Percentiles rank a stretch among this genome's conserved stretches.
Evolutionary conservation across 1,140 invertebrate genomes (phyloP).

Genomic region (Arion vulgaris): DNA sequence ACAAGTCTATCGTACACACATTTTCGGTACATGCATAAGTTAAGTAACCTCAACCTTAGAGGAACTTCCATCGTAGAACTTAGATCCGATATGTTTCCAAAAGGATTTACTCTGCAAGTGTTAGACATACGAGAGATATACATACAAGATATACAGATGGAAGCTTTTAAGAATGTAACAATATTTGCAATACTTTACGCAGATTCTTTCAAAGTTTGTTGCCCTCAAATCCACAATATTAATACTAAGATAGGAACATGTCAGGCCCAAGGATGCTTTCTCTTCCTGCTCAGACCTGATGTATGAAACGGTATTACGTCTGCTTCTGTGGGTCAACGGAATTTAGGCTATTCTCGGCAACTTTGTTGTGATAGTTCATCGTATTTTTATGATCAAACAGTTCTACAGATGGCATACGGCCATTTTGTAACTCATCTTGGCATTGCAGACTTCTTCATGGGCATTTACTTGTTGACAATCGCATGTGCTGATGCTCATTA

Average conservation of each 20-base stretch:
- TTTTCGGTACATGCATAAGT: background rate
- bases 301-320: constrained; percentile 13
- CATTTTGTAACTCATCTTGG: constrained; percentile 53
- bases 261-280: constrained; percentile 46
- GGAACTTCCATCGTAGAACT: background rate
- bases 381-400: background rate
- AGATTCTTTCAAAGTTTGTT: constrained; percentile 49
- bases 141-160: constrained; percentile 25
- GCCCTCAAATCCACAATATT: constrained; percentile 40
- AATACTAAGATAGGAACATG: constrained; percentile 37
- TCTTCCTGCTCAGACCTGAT: constrained; percentile 55
- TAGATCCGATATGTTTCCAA: constrained; percentile 9
- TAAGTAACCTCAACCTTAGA: constrained; percentile 29
- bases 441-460: constrained; percentile 63
- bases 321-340: constrained; percentile 51
- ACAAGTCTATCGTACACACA: background rate
- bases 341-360: constrained; percentile 51
- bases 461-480: constrained; percentile 60
- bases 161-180: constrained; percentile 37
- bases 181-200: constrained; percentile 28
- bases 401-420: constrained; percentile 28
- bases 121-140: constrained; percentile 33
- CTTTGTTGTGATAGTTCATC: constrained; percentile 37
- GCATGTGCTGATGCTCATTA: constrained; percentile 52
- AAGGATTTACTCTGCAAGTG: background rate